These are phyloP conservation scores for Jaculus jaculus DNA, from an alignment of 2,113 vertebrate genomes.

Conservation along the genomic window DNA sequence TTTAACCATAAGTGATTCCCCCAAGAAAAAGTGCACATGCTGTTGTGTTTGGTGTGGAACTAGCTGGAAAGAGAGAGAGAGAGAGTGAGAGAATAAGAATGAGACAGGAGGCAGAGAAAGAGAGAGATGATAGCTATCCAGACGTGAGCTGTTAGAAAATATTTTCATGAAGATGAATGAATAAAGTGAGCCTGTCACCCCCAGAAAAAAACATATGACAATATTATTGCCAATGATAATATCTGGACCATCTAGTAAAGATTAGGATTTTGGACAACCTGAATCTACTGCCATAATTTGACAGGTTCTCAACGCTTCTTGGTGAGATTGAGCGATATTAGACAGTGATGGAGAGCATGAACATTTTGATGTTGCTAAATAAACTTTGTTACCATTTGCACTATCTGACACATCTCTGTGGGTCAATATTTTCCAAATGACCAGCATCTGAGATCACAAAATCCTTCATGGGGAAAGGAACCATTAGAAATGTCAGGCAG, in stretches of 20 bases:
- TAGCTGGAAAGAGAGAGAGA: not conserved
- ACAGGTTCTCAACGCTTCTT: conserved; percentile 29
- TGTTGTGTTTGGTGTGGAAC: not conserved
- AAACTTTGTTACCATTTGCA: not conserved
- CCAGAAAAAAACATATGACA: conserved; percentile 46
- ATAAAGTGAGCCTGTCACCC: not conserved
- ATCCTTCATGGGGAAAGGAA: not conserved
- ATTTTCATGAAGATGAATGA: conserved; percentile 49
- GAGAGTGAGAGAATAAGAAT: not conserved
- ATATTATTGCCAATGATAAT: not conserved
- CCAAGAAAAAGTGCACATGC: accelerated
- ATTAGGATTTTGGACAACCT: conserved; percentile 3
- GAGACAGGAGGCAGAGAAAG: not conserved
- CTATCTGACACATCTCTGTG: not conserved
- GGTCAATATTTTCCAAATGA: not conserved
- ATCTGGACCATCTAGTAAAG: conserved; percentile 33
- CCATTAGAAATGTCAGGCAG: not conserved
- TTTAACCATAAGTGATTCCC: not conserved
- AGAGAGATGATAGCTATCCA: not conserved
- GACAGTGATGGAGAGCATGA: not conserved
- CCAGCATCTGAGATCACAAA: not conserved
- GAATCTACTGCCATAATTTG: not conserved
- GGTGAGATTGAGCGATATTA: not conserved
- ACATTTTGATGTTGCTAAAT: not conserved
- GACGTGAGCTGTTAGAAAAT: not conserved